Base-by-base conservation (phyloP, 1,140 invertebrate species). In the Drosophila varians region DNA sequence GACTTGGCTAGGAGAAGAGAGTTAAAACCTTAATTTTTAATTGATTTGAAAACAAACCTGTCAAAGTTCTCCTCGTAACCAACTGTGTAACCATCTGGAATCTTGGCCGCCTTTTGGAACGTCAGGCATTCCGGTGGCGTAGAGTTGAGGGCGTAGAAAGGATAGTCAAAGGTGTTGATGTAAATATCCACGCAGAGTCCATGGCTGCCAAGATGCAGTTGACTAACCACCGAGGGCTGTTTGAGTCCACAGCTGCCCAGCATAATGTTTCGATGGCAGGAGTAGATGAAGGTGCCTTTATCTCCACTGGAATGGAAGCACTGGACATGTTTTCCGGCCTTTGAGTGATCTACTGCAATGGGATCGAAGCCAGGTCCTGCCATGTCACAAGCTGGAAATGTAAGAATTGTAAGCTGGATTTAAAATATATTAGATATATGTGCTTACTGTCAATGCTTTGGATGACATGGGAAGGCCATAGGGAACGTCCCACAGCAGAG, bases 341-440 rank as follows among this genome's bases (percentile, higher is more conserved):
- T 76, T 4, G 72, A 77, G 38, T 90, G 88, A 43, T 90, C 73
- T 0, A 72, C 46, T 12, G 56, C 56, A 68, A 84, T 77, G 1
- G 79, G 69, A 80, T 90, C 90, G 14, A 91, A 91, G 8, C 90
- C 90, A 0, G 90, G 90, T 3, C 90, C 90, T 5, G 90, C 90
- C 84, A 90, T 91, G 51, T 91, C 90, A 28, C 90, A 91, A 28
- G 82, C 90, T 91, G 14, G 34, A 19, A 34, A n/a, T n/a, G 4
- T n/a, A 7, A 36, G 6, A 2, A 18, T 6, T 21, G 3, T 18
- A 5, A 5, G 18, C 14, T 26, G 31, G 1, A 21, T 21, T 28
- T 49, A 19, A 12, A 7, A 7, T 0, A 0, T 7, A 12, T 16
- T 1, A 11, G 2, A 11, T 28, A 2, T 53, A 45, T 21, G n/a